A percentile compares a stretch with the other conserved stretches of the same genome.
phyloP scores from a whole-genome alignment of 2,888 invertebrate species.

The Peribatodes rhomboidaria region DNA sequence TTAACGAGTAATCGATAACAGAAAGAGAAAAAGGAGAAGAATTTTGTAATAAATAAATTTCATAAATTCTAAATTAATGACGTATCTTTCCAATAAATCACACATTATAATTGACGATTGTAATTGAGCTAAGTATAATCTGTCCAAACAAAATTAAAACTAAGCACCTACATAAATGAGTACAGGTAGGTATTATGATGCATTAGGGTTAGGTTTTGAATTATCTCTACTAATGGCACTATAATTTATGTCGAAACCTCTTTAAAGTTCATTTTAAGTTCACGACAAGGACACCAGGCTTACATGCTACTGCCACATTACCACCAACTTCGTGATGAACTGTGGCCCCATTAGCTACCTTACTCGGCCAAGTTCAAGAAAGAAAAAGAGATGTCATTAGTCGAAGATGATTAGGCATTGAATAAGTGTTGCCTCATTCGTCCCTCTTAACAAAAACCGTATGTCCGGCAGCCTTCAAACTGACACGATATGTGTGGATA shows the following conservation, averaged over 20 bases:
- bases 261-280: constrained; percentile 47
- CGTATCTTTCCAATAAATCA: no score
- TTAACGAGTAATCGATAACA: no score
- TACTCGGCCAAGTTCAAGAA: constrained; percentile 75
- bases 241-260: constrained; percentile 5
- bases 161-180: neutral
- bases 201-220: neutral
- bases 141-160: neutral
- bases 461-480: constrained; percentile 71
- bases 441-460: constrained; percentile 69
- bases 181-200: neutral
- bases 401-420: constrained; percentile 64
- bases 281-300: constrained; percentile 47
- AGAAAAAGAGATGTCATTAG: constrained; percentile 57
- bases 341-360: constrained; percentile 51
- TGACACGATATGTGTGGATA: constrained; percentile 45
- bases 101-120: no score
- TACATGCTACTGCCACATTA: constrained; percentile 38
- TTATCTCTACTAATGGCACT: neutral
- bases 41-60: no score
- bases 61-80: no score
- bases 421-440: constrained; percentile 67
- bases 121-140: no score
- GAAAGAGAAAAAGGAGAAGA: no score
- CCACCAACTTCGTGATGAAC: constrained; percentile 29